Conservation (phyloP, 2,888 invertebrate genomes). For the Folsomia manolachei region DNA sequence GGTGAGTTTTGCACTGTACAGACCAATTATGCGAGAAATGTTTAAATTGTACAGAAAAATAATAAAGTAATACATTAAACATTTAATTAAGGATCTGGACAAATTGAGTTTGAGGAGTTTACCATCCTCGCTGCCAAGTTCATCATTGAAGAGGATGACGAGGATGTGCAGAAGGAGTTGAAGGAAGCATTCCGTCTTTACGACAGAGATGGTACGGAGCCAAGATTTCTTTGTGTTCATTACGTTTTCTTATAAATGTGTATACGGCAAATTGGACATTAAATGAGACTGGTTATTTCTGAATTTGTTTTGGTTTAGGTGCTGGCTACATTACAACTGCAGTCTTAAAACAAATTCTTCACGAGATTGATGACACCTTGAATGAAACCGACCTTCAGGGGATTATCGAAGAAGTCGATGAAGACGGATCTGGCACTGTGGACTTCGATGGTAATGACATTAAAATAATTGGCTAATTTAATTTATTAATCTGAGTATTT, state of each 20-base stretch:
- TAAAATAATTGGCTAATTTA: neutral
- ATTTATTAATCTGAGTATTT: too few relatives aligned
- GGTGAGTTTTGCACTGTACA: constrained; percentile 56
- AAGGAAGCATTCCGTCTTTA: constrained; percentile 53
- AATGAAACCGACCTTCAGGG: constrained; percentile 8
- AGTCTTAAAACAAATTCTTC: constrained; percentile 19
- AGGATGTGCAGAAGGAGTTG: constrained; percentile 59
- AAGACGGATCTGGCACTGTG: constrained; percentile 19
- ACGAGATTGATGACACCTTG: constrained; percentile 18
- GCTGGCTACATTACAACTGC: constrained; percentile 24
- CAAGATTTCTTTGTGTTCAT: neutral
- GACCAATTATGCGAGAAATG: too few relatives aligned
- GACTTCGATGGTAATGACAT: constrained; percentile 76
- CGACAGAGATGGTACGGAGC: constrained; percentile 57
- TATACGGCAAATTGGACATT: too few relatives aligned
- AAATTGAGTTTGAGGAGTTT: constrained; percentile 60
- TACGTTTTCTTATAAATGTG: too few relatives aligned
- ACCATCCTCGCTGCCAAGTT: constrained; percentile 58
- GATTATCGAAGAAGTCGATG: constrained; percentile 53
- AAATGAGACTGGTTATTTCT: too few relatives aligned
- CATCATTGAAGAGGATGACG: constrained; percentile 59
- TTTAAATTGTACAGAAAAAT: too few relatives aligned
- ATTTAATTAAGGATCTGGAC: constrained; percentile 55
- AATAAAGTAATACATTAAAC: neutral
- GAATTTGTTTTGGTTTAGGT: too few relatives aligned